A percentile compares a stretch with the other conserved stretches of the same genome.
Evolutionary conservation across 2,888 invertebrate genomes (phyloP).

Genomic region (Epinotia brunnichana): DNA sequence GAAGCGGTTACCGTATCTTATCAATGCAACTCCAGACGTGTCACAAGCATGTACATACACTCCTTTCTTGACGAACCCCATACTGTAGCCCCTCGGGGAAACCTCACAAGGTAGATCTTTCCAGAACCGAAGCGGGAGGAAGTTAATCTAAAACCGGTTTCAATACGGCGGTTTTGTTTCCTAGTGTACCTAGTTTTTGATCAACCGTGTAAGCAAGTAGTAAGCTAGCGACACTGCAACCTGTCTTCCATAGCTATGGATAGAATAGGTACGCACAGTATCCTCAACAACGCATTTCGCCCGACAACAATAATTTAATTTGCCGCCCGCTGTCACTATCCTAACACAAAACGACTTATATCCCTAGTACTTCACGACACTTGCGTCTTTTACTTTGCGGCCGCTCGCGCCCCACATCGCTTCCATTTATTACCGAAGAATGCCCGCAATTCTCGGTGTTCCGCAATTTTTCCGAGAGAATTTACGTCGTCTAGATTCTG

Average conservation of each 20-base stretch:
- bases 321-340: constrained; percentile 12
- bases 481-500: constrained; percentile 13
- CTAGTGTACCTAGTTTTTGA: neutral
- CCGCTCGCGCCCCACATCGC: constrained; percentile 12
- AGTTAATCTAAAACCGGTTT: neutral
- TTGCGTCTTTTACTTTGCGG: neutral
- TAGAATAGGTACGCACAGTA: constrained; percentile 1
- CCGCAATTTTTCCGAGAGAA: constrained; percentile 22
- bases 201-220: neutral
- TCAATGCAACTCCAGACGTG: too few species aligned
- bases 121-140: too few species aligned
- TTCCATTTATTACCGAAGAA: constrained; percentile 28
- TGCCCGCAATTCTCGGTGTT: constrained; percentile 15
- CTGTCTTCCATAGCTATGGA: too few species aligned
- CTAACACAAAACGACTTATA: neutral
- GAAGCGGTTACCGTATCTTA: too few species aligned
- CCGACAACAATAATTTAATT: constrained; percentile 29
- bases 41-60: too few species aligned
- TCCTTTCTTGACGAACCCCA: too few species aligned
- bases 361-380: neutral
- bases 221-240: neutral
- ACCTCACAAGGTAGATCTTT: too few species aligned
- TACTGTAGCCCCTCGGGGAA: too few species aligned
- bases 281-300: constrained; percentile 4
- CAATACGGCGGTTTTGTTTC: neutral